Conservation (phyloP, 2,113 vertebrate genomes). For the Microtus oregoni region DNA sequence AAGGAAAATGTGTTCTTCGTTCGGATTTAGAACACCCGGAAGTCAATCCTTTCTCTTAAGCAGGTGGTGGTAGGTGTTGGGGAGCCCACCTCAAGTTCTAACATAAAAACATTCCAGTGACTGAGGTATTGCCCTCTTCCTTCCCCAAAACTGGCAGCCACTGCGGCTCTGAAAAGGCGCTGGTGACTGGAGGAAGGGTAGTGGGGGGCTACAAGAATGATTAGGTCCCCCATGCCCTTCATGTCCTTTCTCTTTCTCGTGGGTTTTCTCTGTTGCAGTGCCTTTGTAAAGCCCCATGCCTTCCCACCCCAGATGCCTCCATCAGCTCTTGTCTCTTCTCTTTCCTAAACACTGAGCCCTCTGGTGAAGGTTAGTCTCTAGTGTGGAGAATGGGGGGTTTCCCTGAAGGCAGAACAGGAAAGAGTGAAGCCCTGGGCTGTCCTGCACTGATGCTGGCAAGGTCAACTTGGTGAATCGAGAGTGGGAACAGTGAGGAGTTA, state of each 20-base stretch:
- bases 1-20: constrained; percentile 55
- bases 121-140: not conserved
- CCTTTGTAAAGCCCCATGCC: not conserved
- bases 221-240: constrained; percentile 28
- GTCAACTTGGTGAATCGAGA: not conserved
- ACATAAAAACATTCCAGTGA: not conserved
- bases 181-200: constrained; percentile 1
- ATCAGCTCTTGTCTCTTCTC: not conserved
- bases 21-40: constrained; percentile 50
- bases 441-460: not conserved
- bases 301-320: not conserved
- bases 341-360: constrained; percentile 23
- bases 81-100: constrained; percentile 1
- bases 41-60: not conserved
- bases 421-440: not conserved
- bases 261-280: not conserved
- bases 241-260: not conserved
- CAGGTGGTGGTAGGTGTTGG: not conserved
- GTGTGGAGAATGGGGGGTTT: not conserved
- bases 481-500: not conserved
- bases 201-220: not conserved
- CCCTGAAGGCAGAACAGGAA: not conserved
- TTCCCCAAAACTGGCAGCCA: constrained; percentile 33
- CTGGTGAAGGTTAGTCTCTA: not conserved
- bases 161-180: not conserved